Percentiles rank a stretch among this genome's conserved stretches.
Evolutionary conservation across 2,888 invertebrate species (phyloP).

Genomic region (Sipunculus nudus): DNA sequence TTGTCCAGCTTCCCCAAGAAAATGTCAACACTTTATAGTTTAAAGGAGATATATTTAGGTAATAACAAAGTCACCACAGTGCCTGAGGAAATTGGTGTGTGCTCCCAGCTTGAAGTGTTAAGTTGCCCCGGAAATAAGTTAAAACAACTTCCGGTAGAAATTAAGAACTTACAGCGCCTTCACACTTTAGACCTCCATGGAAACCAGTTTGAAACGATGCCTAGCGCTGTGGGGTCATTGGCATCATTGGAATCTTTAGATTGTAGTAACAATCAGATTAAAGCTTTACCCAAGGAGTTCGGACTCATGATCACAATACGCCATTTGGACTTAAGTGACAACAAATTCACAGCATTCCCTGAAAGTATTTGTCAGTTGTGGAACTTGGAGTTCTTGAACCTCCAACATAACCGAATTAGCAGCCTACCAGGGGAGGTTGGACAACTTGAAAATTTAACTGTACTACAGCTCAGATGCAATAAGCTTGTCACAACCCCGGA

Average conservation of each 20-base stretch:
- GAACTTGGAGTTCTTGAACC: slow-evolving; percentile 44
- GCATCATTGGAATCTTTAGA: slow-evolving; percentile 42
- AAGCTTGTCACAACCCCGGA: slow-evolving; percentile 41
- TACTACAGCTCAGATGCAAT: slow-evolving; percentile 48
- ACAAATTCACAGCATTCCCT: slow-evolving; percentile 52
- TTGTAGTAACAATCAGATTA: slow-evolving; percentile 49
- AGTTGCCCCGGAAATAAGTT: slow-evolving; percentile 54
- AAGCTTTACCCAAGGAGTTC: slow-evolving; percentile 52
- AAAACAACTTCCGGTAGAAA: slow-evolving; percentile 53
- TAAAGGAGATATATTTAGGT: slow-evolving; percentile 56
- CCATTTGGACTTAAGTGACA: slow-evolving; percentile 51
- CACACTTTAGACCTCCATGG: slow-evolving; percentile 51
- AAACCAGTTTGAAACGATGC: slow-evolving; percentile 52
- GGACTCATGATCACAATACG: slow-evolving; percentile 47
- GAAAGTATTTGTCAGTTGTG: slow-evolving; percentile 42
- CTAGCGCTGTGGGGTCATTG: slow-evolving; percentile 50
- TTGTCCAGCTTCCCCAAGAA: slow-evolving; percentile 48
- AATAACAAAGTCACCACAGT: slow-evolving; percentile 50
- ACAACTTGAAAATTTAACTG: slow-evolving; percentile 43
- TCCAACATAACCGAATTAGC: slow-evolving; percentile 46
- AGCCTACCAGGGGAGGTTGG: slow-evolving; percentile 48
- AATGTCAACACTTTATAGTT: slow-evolving; percentile 52
- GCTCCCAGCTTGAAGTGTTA: slow-evolving; percentile 50
- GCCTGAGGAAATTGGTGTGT: slow-evolving; percentile 57
- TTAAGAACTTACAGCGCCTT: slow-evolving; percentile 52